These are phyloP conservation scores for Myotis brandtii DNA, from an alignment of 2,113 vertebrate genomes.

Conservation along the genomic window DNA sequence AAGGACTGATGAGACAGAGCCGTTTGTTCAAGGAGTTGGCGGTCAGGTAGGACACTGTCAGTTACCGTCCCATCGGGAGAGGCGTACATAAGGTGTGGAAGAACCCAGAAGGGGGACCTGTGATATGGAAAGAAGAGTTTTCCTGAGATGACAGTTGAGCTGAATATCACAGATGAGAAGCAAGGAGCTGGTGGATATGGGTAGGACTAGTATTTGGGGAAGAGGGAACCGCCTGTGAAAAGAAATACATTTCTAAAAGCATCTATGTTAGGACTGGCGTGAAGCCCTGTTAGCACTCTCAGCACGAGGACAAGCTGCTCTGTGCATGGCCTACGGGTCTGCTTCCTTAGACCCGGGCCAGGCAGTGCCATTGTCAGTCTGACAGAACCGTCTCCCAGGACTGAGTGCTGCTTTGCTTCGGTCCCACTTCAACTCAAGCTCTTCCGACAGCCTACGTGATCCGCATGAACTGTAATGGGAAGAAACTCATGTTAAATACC, in stretches of 20 bases:
- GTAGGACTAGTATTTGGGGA: not conserved
- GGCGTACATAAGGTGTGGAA: accelerated
- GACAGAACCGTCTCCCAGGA: not conserved
- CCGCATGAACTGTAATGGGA: not conserved
- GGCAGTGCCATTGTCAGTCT: too few species aligned
- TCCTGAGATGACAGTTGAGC: not conserved
- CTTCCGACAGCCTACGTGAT: not conserved
- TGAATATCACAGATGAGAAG: not conserved
- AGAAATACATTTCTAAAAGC: not conserved
- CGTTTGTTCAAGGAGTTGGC: accelerated
- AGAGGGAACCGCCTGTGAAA: not conserved
- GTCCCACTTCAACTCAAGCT: not conserved
- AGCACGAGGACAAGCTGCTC: not conserved
- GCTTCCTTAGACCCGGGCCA: not conserved
- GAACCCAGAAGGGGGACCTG: accelerated
- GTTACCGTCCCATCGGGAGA: not conserved
- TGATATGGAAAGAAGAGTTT: not conserved
- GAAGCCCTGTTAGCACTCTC: not conserved
- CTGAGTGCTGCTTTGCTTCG: not conserved
- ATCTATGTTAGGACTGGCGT: too few species aligned
- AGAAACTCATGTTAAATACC: not conserved
- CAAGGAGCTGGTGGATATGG: not conserved
- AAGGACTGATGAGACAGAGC: not conserved
- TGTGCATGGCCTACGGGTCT: not conserved
- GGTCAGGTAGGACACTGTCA: not conserved